Base-by-base conservation (phyloP, 2,888 invertebrate species). In the Leucoma salicis region DNA sequence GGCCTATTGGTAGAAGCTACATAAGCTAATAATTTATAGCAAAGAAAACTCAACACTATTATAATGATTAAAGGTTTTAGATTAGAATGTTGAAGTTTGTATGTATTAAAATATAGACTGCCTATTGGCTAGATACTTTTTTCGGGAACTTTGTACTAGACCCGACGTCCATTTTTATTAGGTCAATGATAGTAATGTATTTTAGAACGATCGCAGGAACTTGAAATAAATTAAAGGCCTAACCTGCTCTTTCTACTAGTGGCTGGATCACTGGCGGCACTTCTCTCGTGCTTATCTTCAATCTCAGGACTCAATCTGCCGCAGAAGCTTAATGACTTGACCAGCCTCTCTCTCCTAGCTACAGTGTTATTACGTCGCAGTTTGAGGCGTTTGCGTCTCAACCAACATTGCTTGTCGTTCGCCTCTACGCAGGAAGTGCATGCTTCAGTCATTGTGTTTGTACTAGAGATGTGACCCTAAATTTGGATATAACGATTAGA, bases 271-370 rank as follows among this genome's bases (percentile, higher is more conserved):
- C 93, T 93, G 6, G 91, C 92, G 0, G 92, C 91, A 53, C 91
- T 92, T 43, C 92, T 78, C 46, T 91, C 92, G 47, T 82, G 84
- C 57, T 86, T 92, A 55, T 91, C 91, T 56, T 92, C 92, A 16
- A 91, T 88, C 57, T 92, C 90, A 1, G 90, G 85, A 35, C 90
- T 89, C 41, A 91, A 82, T 44, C 92, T 90, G 11, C 94, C 93
- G 39, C 94, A 93, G 81, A 94, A 94, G 5, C 95, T 94, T 29
- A 93, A 92, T 0, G 94, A 94, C 81, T 95, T 95, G 12, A 94
- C 92, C 35, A 95, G 74, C 27, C 91, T 82, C 47, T 91, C 88
- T 8, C 84, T 61, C 6, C 82, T 51, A 2, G 61, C 58, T 0
- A 63, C 52, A 32, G 77, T 73, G 49, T 74, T 79, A 58, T 74